Base-by-base conservation (phyloP, 1,140 invertebrate species). In the Eufriesea mexicana region DNA sequence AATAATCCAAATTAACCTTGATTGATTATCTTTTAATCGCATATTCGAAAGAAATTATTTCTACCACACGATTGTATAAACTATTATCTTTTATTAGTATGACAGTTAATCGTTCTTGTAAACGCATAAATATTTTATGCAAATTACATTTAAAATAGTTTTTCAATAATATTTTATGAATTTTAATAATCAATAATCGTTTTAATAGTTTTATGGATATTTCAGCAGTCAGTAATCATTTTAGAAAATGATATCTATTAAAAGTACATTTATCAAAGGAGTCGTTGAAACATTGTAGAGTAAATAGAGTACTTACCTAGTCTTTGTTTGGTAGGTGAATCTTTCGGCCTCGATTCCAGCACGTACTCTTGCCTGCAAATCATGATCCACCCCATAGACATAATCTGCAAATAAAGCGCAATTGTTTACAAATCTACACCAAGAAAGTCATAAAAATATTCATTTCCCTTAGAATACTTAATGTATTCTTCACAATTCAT, bases 301-400 rank as follows among this genome's bases (percentile, higher is more conserved):
- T 4, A 28, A 9, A 49, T 10, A n/a, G n/a, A 0, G 45, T 77
- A 89, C 90, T 92, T 83, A 93, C 93, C 90, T 89, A 68, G 87
- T 83, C 47, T 84, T 91, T 35, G 87, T 91, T 90, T 93, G 93
- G 28, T 87, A 91, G 12, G 89, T 91, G 49, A 91, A 91, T 84
- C 89, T 92, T 84, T 94, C 94, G n/a, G 93, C 91, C 84, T 94
- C 93, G 79, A 94, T 86, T 1, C 93, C 93, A 54, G 93, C 93
- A 2, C 93, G 90, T 78, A 91, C 91, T 91, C 93, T 91, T 18
- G 93, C 94, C 84, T 94, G 94, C 66, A 94, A 89, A 88, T 94
- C 93, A 87, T 92, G 86, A 86, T 94, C 94, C 54, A 94, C 89
- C 2, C 93, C 93, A 76, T 94, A 94, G 9, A 94, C 84, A 49